Percentiles rank a stretch among this genome's conserved stretches.
Conservation (phyloP, 1,140 invertebrate genomes). For the Eurosta solidaginis region DNA sequence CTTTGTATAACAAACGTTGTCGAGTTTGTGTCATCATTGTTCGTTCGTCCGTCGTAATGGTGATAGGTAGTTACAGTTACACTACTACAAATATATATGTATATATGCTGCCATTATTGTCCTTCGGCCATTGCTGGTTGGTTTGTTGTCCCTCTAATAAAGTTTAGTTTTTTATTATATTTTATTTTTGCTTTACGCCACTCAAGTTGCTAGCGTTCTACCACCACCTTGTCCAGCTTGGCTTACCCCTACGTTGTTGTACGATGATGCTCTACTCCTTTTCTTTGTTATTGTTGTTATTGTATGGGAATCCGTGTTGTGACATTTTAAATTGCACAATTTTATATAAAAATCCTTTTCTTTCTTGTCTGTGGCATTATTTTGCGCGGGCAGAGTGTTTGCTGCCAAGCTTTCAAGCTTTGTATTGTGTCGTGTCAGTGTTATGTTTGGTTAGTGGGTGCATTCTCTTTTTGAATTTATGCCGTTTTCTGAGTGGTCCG, state of each 20-base stretch:
- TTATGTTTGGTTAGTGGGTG: conserved; percentile 26
- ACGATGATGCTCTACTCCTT: neutral
- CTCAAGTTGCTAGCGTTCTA: neutral
- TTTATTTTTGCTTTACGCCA: conserved; percentile 9
- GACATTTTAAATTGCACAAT: conserved; percentile 60
- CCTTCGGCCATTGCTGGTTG: neutral
- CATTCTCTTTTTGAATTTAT: conserved; percentile 32
- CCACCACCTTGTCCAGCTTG: neutral
- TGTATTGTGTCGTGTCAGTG: neutral
- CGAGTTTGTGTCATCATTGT: no score
- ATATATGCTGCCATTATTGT: neutral
- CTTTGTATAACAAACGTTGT: neutral
- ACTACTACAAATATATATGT: neutral
- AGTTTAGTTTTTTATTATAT: conserved; percentile 17
- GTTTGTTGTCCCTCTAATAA: conserved; percentile 12
- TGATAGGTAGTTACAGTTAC: conserved; percentile 24
- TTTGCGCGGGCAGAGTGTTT: conserved; percentile 23
- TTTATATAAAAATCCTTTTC: conserved; percentile 56
- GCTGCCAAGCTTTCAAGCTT: no score
- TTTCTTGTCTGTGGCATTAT: conserved; percentile 11
- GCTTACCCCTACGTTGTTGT: neutral
- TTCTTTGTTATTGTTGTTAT: neutral
- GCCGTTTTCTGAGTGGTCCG: conserved; percentile 24
- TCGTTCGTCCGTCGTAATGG: conserved; percentile 11
- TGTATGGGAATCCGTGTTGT: conserved; percentile 58